Base-by-base conservation (phyloP, 2,797 vertebrate genomes). In the Vespertilio murinus region DNA sequence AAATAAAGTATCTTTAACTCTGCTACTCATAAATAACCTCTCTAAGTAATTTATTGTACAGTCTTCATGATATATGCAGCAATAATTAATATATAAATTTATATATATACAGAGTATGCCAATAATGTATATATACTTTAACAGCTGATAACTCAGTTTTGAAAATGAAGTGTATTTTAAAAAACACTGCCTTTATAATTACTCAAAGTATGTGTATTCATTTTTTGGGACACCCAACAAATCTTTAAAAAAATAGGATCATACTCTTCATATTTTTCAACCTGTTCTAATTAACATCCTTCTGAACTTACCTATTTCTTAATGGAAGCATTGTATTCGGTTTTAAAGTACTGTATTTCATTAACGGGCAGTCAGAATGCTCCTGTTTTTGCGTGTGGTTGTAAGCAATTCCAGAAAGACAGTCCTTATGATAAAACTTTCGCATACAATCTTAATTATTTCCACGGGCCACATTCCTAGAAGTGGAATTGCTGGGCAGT, bases 261-360 rank as follows among this genome's bases (percentile, higher is more conserved):
- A 23, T 35, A 2, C 56, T 82, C 0, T 75, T n/a, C 52, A 59
- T 45, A 65, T 52, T 45, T 88, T 73, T 42, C 33, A 87, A 28
- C 25, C 18, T 61, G 28, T 70, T 65, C 64, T 91, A 38, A 77
- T 88, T 65, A 88, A 35, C 35, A 12, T 20, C 33, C 80, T 93
- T 87, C 47, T 86, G 25, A 90, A 74, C 83, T 74, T 89, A 54
- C 28, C 8, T 64, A 10, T 79, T 82, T 78, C 81, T 88, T 93
- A 78, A n/a, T 67, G 33, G 54, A 69, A 59, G 16, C 38, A 38
- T 79, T 45, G 17, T 28, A 7, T 81, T 83, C 35, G 61, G 0
- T 42, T 82, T 6, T 67, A 75, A 92, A 95, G 59, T 49, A 65
- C 25, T 54, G 0, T 49, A 5, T 74, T 82, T 91, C 30, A 67